phyloP scores from a whole-genome alignment of 1,140 invertebrate genomes.

The Zaprionus nigranus region DNA sequence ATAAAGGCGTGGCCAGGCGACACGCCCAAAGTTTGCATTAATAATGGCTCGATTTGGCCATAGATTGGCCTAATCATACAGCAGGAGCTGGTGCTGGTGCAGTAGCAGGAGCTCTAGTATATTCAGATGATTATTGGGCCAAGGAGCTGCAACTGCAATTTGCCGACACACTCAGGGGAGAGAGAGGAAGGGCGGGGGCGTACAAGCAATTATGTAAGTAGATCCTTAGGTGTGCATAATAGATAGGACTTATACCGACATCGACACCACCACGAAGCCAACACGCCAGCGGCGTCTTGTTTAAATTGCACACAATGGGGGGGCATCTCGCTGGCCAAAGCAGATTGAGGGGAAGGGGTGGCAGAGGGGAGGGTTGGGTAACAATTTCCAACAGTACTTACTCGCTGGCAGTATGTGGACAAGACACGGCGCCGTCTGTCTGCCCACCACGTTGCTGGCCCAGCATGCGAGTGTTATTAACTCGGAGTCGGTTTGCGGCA shows the following conservation, averaged over 20 bases:
- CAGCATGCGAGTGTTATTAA: conserved; percentile 93
- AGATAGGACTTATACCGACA: conserved; percentile 46
- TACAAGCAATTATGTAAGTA: conserved; percentile 77
- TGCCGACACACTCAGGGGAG: conserved; percentile 14
- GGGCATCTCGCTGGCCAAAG: conserved; percentile 45
- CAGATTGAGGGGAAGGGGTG: neutral
- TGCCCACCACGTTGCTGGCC: conserved; percentile 93
- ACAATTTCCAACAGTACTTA: conserved; percentile 84
- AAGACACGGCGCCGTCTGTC: conserved; percentile 91
- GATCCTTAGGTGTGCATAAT: conserved; percentile 76
- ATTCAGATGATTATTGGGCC: conserved; percentile 60
- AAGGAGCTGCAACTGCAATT: conserved; percentile 27
- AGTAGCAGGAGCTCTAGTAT: conserved; percentile 8
- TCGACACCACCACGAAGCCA: conserved; percentile 6
- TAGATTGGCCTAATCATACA: conserved; percentile 25
- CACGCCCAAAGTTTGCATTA: conserved; percentile 61
- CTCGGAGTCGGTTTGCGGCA: conserved; percentile 87
- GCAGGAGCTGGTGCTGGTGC: neutral
- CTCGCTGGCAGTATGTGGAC: conserved; percentile 93
- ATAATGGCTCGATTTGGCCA: conserved; percentile 50
- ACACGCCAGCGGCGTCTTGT: conserved; percentile 40
- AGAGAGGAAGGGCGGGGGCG: neutral
- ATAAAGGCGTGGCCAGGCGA: conserved; percentile 52
- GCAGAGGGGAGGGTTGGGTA: conserved; percentile 9
- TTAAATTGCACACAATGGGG: conserved; percentile 68